Base-by-base conservation (phyloP, 1,140 invertebrate species). In the Trichogramma pretiosum region DNA sequence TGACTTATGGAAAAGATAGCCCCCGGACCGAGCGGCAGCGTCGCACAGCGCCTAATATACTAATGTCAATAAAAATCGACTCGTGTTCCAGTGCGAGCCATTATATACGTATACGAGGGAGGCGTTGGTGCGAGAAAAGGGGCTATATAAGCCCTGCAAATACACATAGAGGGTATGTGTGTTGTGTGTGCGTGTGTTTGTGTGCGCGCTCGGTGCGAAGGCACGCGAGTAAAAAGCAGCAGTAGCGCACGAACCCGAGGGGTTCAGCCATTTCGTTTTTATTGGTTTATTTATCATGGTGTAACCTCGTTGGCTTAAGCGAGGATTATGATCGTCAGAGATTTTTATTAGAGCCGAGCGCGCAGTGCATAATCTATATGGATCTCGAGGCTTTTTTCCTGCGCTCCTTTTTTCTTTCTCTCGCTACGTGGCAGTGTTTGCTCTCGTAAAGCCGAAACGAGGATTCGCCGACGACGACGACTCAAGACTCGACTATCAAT, bases 231-330 rank as follows among this genome's bases (percentile, higher is more conserved):
- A n/a, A n/a, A n/a, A n/a, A n/a, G n/a, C n/a, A n/a, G n/a, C n/a
- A n/a, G n/a, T n/a, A n/a, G n/a, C n/a, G n/a, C n/a, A n/a, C n/a
- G n/a, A n/a, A 30, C 23, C 37, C 34, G 34, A 45, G 33, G 44
- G 44, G 24, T 40, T 24, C 24, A 5, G 24, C 24, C 24, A 28
- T 5, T 11, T 46, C 37, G 32, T 54, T 62, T n/a, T 62, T 59
- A 62, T 62, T 62, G 55, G 57, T 59, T 62, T 63, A 61, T 62
- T 62, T 63, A 63, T 63, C 53, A 52, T 36, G 39, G 48, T 46
- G 41, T 56, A 38, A 45, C 37, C 41, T 48, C 41, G 39, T 46
- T 43, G 39, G 53, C 22, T 45, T 44, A 46, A 16, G 30, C 30
- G 26, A 53, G 59, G 60, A 65, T 64, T 63, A 61, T 54, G 21